phyloP scores from a whole-genome alignment of 2,113 vertebrate species.

The Oryctolagus cuniculus region mOryCun1.1 NC_091442.1:25871501-25872000 shows the following conservation, averaged over 20 bases:
- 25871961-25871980: too few relatives aligned
- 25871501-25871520: background rate
- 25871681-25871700: background rate
- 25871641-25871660: too few relatives aligned
- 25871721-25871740: background rate
- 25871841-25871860: background rate
- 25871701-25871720: constrained; percentile 2
- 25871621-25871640: background rate
- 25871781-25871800: background rate
- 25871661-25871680: background rate
- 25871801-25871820: background rate
- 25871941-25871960: background rate
- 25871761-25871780: background rate
- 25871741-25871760: background rate
- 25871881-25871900: background rate
- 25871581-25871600: background rate
- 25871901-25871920: too few relatives aligned
- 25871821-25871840: background rate
- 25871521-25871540: too few relatives aligned
- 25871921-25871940: background rate
- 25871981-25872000: background rate
- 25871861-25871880: background rate
- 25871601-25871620: background rate
- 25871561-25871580: background rate
- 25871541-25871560: background rate